A percentile compares a stretch with the other conserved stretches of the same genome.
Conservation (phyloP, 2,113 vertebrate species). For the Neolamprologus fasciatus region DNA sequence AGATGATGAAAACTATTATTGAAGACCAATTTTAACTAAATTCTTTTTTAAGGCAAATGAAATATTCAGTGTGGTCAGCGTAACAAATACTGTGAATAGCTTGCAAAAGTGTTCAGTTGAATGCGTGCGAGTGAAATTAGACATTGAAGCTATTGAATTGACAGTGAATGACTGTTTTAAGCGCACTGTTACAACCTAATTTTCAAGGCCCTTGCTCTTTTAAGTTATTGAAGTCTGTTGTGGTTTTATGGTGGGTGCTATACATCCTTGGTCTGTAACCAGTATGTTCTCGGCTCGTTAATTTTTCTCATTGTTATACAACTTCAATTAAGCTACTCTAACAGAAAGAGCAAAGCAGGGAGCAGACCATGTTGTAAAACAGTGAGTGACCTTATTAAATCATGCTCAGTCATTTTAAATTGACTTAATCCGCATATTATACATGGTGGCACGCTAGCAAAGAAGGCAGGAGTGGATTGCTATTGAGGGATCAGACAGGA, state of each 20-base stretch:
- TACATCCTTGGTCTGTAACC: constrained; percentile 41
- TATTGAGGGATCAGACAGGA: background rate
- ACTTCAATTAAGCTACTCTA: constrained; percentile 56
- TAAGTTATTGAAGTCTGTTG: constrained; percentile 48
- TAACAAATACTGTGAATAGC: constrained; percentile 23
- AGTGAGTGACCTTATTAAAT: constrained; percentile 10
- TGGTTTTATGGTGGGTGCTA: constrained; percentile 47
- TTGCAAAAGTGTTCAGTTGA: constrained; percentile 49
- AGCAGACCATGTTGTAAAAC: background rate
- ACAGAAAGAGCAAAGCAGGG: constrained; percentile 10
- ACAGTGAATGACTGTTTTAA: constrained; percentile 44
- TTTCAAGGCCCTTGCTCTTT: constrained; percentile 44
- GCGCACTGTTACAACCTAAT: constrained; percentile 17
- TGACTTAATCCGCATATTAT: background rate
- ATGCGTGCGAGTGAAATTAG: constrained; percentile 45
- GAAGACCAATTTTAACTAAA: constrained; percentile 2
- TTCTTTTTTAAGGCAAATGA: constrained; percentile 48
- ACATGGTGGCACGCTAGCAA: background rate
- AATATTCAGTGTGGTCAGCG: constrained; percentile 29
- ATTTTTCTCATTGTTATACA: constrained; percentile 63
- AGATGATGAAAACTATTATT: constrained; percentile 26
- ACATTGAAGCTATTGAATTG: constrained; percentile 39
- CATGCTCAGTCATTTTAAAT: constrained; percentile 20
- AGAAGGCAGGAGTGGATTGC: background rate
- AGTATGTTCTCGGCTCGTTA: constrained; percentile 42